Conservation (phyloP, 2,888 invertebrate genomes). For the Agrotis segetum region DNA sequence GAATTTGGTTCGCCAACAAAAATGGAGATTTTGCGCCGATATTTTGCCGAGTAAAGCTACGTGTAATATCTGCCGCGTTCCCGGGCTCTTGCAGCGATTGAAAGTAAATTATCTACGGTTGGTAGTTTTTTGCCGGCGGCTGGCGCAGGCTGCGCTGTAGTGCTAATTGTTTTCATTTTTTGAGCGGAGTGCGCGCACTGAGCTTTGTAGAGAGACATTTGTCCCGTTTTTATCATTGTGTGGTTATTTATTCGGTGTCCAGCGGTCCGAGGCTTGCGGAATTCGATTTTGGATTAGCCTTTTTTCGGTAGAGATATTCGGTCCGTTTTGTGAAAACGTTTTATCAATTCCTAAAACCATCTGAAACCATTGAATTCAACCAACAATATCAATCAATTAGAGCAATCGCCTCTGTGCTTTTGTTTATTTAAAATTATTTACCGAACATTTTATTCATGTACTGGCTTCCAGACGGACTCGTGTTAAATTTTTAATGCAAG, state of each 20-base stretch:
- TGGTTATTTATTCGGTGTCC: conserved; percentile 71
- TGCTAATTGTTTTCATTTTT: conserved; percentile 83
- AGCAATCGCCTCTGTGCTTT: conserved; percentile 21
- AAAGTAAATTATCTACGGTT: conserved; percentile 81
- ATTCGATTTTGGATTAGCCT: conserved; percentile 68
- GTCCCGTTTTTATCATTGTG: conserved; percentile 70
- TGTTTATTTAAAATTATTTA: conserved; percentile 72
- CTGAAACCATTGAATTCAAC: conserved; percentile 10
- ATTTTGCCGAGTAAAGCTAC: conserved; percentile 71
- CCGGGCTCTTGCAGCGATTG: conserved; percentile 76
- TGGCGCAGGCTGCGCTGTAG: conserved; percentile 67
- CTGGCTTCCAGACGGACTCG: conserved; percentile 73
- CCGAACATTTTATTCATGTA: conserved; percentile 71
- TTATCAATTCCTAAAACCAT: conserved; percentile 33
- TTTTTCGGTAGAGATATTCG: conserved; percentile 47
- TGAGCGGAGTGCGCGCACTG: conserved; percentile 58
- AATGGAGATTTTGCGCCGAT: conserved; percentile 68
- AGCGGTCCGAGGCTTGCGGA: conserved; percentile 54
- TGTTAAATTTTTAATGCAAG: conserved; percentile 86
- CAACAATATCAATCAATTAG: conserved; percentile 51
- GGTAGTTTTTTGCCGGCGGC: conserved; percentile 70
- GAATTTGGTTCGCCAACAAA: conserved; percentile 62
- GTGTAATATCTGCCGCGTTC: conserved; percentile 74
- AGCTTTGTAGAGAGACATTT: conserved; percentile 69
- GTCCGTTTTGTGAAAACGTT: conserved; percentile 26